A percentile compares a stretch with the other conserved stretches of the same genome.
Conservation (phyloP, 1,140 invertebrate species). For the Drosophila lini region DNA sequence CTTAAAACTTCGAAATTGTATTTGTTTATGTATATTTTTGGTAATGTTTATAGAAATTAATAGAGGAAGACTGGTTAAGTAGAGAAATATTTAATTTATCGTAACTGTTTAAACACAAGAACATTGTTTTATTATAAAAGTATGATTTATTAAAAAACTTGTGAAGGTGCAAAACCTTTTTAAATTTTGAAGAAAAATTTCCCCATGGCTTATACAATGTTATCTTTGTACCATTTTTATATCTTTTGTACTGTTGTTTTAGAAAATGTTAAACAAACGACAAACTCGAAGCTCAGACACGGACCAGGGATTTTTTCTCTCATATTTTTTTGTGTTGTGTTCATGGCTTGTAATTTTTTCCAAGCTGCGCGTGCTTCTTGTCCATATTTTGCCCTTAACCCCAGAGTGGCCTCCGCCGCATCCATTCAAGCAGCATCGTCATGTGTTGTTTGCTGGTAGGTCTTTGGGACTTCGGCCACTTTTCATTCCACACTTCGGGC, state of each 20-base stretch:
- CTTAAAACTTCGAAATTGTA: background rate
- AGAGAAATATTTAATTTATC: background rate
- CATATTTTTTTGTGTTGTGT: background rate
- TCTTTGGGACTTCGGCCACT: constrained; percentile 15
- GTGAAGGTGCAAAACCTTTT: background rate
- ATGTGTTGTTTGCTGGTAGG: constrained; percentile 18
- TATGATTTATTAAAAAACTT: background rate
- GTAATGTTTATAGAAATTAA: background rate
- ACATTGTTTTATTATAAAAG: background rate
- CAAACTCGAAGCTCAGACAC: constrained; percentile 25
- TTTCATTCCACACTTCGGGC: constrained; percentile 26
- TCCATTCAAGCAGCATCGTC: constrained; percentile 20
- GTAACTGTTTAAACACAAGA: background rate
- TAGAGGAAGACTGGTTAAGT: background rate
- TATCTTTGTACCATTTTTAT: constrained; percentile 19
- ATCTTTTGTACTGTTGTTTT: constrained; percentile 31
- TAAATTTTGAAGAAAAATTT: background rate
- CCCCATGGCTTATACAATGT: constrained; percentile 7
- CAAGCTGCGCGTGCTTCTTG: constrained; percentile 63
- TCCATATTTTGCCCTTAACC: constrained; percentile 37
- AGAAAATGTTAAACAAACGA: constrained; percentile 72
- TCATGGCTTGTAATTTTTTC: constrained; percentile 33
- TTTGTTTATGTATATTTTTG: background rate
- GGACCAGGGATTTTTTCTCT: constrained; percentile 26
- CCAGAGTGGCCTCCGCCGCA: constrained; percentile 39